These are phyloP conservation scores for Mormyrus hasselquistii DNA, from an alignment of 2,797 vertebrate genomes.

Conservation along the genomic window DNA sequence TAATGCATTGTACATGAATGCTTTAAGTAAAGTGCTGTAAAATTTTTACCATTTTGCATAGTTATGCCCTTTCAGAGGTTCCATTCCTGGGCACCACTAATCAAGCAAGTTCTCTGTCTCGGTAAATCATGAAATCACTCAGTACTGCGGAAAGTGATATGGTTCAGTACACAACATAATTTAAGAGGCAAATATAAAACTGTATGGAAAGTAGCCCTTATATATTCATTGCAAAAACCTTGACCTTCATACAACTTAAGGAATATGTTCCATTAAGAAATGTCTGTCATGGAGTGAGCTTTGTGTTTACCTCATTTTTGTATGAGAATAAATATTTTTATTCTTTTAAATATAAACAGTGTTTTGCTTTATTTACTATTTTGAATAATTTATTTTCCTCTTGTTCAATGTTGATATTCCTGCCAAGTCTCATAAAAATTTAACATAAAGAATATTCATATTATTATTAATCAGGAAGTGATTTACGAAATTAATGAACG, in stretches of 20 bases:
- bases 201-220: neutral
- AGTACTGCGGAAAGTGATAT: neutral
- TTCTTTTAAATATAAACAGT: slow-evolving; percentile 16
- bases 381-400: neutral
- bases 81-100: neutral
- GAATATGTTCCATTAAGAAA: neutral
- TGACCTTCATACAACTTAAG: neutral
- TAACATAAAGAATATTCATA: neutral
- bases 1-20: neutral
- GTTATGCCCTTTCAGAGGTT: neutral
- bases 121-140: neutral
- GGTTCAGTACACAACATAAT: neutral
- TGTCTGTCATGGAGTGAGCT: slow-evolving; percentile 8
- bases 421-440: neutral
- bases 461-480: neutral
- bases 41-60: neutral
- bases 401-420: neutral
- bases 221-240: neutral
- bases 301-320: slow-evolving; percentile 14
- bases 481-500: neutral
- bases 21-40: neutral
- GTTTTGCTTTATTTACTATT: slow-evolving; percentile 17
- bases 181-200: neutral
- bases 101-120: neutral
- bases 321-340: slow-evolving; percentile 20